Base-by-base conservation (phyloP, 1,140 invertebrate species). In the Amyelois transitella region DNA sequence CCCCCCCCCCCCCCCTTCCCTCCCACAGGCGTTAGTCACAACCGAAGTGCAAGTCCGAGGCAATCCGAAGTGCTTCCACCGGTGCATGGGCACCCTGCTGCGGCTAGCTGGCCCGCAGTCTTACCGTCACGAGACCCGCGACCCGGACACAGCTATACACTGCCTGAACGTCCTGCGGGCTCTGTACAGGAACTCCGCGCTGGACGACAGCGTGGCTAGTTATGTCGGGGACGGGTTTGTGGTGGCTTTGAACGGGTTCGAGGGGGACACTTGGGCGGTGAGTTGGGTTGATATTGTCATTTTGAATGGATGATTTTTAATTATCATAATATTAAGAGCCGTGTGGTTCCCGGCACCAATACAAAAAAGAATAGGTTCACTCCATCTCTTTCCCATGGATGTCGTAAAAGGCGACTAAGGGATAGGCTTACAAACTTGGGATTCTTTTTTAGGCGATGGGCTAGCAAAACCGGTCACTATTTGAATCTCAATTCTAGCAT, bases 161-260 rank as follows among this genome's bases (percentile, higher is more conserved):
- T 91, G 94, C 5, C 79, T 97, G 55, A 98, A 98, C 87, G 95
- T 98, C 53, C 86, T 98, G 47, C 88, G 96, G 62, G 92, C 94
- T 0, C 79, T 98, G 21, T 96, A 93, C 69, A 91, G 93, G 51
- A 93, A 97, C 80, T 91, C 92, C 21, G 89, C 92, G 54, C 88
- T 98, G 8, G 92, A 92, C 19, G 94, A 96, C 55, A 80, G 91
- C 56, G 92, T 96, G 0, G 91, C 91, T 43, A 89, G 91, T 7
- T 97, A 93, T 86, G 90, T 96, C 14, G 91, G 92, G 1, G 87
- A 91, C 48, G 95, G 93, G 52, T 85, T 98, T 0, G 90, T 92
- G 64, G 90, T 92, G 7, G 93, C 96, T 6, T 89, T 98, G 18
- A 81, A 78, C 12, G 94, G 94, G 47, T 96, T 96, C 61, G 92